These are phyloP conservation scores for Sinelater perroti DNA, from an alignment of 2,888 invertebrate genomes.

Conservation along the genomic window DNA sequence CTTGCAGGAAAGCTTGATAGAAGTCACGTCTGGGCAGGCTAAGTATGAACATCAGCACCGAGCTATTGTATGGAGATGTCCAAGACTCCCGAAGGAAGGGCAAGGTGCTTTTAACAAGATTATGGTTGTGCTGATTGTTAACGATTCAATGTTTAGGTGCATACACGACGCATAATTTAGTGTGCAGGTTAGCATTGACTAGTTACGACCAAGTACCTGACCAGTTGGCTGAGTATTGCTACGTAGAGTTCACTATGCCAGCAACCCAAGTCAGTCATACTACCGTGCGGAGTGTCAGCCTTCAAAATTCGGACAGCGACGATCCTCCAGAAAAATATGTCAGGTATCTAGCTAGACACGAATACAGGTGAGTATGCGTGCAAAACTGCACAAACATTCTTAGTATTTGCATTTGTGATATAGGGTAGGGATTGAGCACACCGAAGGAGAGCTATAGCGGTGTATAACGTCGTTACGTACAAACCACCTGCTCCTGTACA, in stretches of 20 bases:
- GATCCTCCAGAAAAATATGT: conserved; percentile 98
- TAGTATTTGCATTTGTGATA: too few relatives aligned
- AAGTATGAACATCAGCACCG: conserved; percentile 99
- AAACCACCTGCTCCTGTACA: conserved; percentile 57
- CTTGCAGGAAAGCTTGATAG: conserved; percentile 90
- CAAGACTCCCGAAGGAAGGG: conserved; percentile 96
- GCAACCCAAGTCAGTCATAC: conserved; percentile 95
- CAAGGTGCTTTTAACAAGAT: conserved; percentile 88
- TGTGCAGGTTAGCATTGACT: conserved; percentile 92
- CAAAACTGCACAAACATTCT: too few relatives aligned
- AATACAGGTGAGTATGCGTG: conserved; percentile 83
- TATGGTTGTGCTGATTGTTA: too few relatives aligned
- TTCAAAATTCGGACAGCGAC: conserved; percentile 84
- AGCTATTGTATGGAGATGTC: conserved; percentile 98
- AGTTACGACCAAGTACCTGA: conserved; percentile 98
- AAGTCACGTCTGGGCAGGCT: conserved; percentile 95
- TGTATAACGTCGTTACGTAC: conserved; percentile 72
- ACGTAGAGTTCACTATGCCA: conserved; percentile 99
- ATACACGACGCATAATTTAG: conserved; percentile 96
- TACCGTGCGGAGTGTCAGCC: conserved; percentile 92
- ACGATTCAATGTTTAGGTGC: conserved; percentile 77
- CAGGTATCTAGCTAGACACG: conserved; percentile 93
- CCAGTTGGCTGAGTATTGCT: conserved; percentile 85
- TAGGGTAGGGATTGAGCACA: conserved; percentile 90
- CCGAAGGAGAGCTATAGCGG: conserved; percentile 76